These are phyloP conservation scores for Cololabis saira DNA, from an alignment of 2,113 vertebrate species.

Conservation along the genomic window DNA sequence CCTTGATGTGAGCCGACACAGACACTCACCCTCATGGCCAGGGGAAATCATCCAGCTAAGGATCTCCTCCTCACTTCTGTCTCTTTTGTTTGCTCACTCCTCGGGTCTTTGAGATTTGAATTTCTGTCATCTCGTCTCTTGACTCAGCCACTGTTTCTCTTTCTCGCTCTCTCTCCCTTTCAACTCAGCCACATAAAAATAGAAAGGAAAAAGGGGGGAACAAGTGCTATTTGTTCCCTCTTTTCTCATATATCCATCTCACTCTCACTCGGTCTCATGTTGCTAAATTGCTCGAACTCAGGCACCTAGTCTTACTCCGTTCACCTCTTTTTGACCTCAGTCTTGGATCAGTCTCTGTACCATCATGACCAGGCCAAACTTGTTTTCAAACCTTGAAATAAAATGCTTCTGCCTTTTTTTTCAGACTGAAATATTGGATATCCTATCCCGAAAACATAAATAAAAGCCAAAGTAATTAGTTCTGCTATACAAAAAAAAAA, in stretches of 20 bases:
- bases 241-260: too few species aligned
- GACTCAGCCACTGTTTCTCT: not conserved
- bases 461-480: not conserved
- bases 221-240: too few species aligned
- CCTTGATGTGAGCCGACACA: conserved; percentile 27
- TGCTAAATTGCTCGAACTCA: conserved; percentile 4
- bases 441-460: not conserved
- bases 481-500: too few species aligned
- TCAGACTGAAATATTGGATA: too few species aligned
- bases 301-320: not conserved
- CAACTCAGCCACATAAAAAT: not conserved
- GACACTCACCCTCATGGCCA: conserved; percentile 6
- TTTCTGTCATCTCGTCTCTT: not conserved
- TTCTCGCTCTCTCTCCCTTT: not conserved
- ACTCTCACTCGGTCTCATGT: too few species aligned
- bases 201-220: too few species aligned
- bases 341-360: not conserved
- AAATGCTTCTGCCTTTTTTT: too few species aligned
- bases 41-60: not conserved
- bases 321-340: conserved; percentile 23
- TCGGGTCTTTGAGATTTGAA: not conserved
- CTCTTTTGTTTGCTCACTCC: not conserved
- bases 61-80: not conserved
- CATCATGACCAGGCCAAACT: not conserved
- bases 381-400: not conserved